phyloP scores from a whole-genome alignment of 2,797 vertebrate species.

The Syngnathus acus region DNA sequence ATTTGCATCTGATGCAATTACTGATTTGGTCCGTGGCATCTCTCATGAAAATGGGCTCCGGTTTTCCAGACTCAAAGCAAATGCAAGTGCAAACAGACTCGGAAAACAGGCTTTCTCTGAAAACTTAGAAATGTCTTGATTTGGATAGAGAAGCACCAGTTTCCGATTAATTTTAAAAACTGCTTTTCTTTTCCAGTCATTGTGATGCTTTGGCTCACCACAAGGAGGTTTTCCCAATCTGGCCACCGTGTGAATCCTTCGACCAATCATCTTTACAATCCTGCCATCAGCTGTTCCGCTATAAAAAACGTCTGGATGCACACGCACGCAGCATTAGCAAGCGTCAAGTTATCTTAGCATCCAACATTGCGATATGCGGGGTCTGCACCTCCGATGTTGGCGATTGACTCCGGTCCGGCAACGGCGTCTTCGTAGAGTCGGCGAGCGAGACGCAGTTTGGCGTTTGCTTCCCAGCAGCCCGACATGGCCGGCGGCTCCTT shows the following conservation, averaged over 20 bases:
- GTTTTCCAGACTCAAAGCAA: too few relatives aligned
- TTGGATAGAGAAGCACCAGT: too few relatives aligned
- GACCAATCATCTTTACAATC: slow-evolving; percentile 84
- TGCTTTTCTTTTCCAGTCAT: neutral
- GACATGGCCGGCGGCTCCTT: slow-evolving; percentile 81
- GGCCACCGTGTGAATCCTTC: slow-evolving; percentile 73
- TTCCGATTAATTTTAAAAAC: too few relatives aligned
- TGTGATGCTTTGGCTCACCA: slow-evolving; percentile 69
- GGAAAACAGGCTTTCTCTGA: too few relatives aligned
- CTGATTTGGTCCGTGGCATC: too few relatives aligned
- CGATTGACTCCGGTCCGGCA: slow-evolving; percentile 84
- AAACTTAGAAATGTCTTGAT: too few relatives aligned
- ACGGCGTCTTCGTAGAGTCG: slow-evolving; percentile 83
- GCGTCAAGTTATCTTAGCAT: neutral
- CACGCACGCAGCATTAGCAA: neutral
- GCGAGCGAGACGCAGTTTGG: slow-evolving; percentile 77
- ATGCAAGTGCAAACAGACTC: too few relatives aligned
- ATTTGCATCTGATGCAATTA: too few relatives aligned
- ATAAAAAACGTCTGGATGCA: slow-evolving; percentile 79
- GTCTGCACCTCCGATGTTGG: slow-evolving; percentile 67
- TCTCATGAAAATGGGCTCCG: too few relatives aligned
- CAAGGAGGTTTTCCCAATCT: slow-evolving; percentile 81
- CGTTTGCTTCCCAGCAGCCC: slow-evolving; percentile 83
- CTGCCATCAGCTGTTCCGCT: slow-evolving; percentile 89
- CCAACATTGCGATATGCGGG: neutral